Percentiles rank a stretch among this genome's conserved stretches.
phyloP scores from a whole-genome alignment of 53 echinoderm and acorn worm genomes.

The Henricia sp. region DNA sequence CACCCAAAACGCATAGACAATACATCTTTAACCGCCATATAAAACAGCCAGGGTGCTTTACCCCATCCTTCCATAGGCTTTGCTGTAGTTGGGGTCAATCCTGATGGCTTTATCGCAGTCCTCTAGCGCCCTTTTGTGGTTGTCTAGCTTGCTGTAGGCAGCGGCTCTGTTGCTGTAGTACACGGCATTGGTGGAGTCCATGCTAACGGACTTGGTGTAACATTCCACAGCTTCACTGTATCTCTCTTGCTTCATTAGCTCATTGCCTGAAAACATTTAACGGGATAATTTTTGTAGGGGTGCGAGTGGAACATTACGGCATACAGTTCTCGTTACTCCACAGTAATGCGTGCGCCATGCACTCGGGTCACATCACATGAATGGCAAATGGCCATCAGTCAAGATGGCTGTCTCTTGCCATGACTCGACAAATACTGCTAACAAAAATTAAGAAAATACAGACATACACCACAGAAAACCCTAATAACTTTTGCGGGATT shows the following conservation, averaged over 20 bases:
- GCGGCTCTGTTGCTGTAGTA: conserved; percentile 98
- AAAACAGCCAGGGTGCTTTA: conserved; percentile 91
- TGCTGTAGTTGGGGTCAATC: conserved; percentile 93
- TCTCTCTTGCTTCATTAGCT: conserved; percentile 82
- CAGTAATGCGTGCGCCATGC: too few relatives aligned
- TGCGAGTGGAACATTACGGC: too few relatives aligned
- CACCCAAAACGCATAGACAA: too few relatives aligned
- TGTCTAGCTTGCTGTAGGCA: conserved; percentile 87
- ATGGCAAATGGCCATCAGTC: too few relatives aligned
- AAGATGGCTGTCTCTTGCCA: too few relatives aligned
- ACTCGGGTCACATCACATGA: too few relatives aligned
- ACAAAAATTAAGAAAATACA: too few relatives aligned
- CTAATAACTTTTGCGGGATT: too few relatives aligned
- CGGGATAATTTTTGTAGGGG: too few relatives aligned
- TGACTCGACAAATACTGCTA: too few relatives aligned
- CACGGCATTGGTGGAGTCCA: conserved; percentile 83
- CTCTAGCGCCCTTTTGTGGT: conserved; percentile 86
- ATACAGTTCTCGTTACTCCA: too few relatives aligned
- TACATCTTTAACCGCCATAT: neutral
- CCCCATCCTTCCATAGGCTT: conserved; percentile 99
- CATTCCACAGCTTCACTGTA: conserved; percentile 84
- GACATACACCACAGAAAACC: too few relatives aligned
- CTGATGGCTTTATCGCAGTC: conserved; percentile 89
- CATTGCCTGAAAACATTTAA: conserved; percentile 75
- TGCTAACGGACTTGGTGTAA: conserved; percentile 81